These are phyloP conservation scores for Pituophis catenifer DNA, from an alignment of 2,113 vertebrate genomes.

Conservation along the genomic window DNA sequence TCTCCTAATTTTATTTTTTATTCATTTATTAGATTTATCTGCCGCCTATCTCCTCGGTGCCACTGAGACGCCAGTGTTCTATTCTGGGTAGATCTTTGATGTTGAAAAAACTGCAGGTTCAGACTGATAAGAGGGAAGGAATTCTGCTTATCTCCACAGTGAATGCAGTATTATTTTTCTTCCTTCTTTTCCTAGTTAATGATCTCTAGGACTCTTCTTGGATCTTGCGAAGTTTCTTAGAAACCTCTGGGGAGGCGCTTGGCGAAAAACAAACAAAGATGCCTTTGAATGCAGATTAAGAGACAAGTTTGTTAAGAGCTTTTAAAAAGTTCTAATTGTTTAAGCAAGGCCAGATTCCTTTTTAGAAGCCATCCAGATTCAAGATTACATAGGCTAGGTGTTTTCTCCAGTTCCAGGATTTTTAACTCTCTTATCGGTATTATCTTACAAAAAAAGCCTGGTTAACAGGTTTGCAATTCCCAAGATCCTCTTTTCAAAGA, in stretches of 20 bases:
- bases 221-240: neutral
- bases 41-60: neutral
- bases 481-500: neutral
- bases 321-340: neutral
- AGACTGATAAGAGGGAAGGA: neutral
- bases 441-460: neutral
- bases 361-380: neutral
- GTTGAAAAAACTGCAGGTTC: neutral
- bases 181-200: neutral
- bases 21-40: neutral
- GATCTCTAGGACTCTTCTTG: neutral
- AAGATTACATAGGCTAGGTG: neutral
- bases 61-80: neutral
- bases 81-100: neutral
- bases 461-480: neutral
- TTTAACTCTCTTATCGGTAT: neutral
- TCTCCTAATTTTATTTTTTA: neutral
- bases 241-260: neutral
- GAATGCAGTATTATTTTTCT: neutral
- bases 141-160: neutral
- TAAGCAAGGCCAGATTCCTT: neutral
- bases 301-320: neutral
- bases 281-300: neutral
- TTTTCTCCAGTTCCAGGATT: neutral
- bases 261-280: neutral